Evolutionary conservation across 2,888 invertebrate species (phyloP).

Genomic region (Drosophila picticornis): DNA sequence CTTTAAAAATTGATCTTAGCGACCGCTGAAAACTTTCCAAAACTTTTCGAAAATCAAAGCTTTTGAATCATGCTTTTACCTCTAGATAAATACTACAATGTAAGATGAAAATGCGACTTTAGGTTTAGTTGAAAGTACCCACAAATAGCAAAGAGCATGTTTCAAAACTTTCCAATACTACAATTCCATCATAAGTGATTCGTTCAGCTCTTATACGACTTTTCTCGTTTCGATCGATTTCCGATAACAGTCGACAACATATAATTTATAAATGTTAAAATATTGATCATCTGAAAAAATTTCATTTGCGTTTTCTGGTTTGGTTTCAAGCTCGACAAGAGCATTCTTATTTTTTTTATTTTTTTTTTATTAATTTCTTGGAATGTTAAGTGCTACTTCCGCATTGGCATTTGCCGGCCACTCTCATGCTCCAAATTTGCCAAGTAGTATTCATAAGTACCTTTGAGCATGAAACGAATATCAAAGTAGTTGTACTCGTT

Average conservation of each 20-base stretch:
- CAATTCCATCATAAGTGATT: not conserved
- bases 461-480: not conserved
- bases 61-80: not conserved
- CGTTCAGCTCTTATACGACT: not conserved
- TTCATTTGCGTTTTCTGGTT: not conserved
- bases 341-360: not conserved
- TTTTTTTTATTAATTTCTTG: slow-evolving; percentile 24
- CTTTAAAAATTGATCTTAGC: not conserved
- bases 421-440: slow-evolving; percentile 54
- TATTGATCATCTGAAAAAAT: not conserved
- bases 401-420: slow-evolving; percentile 67
- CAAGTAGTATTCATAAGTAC: not conserved
- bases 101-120: not conserved
- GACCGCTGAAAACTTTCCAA: not conserved
- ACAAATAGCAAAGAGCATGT: not conserved
- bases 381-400: slow-evolving; percentile 64
- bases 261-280: not conserved
- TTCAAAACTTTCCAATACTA: not conserved
- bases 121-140: not conserved
- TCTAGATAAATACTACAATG: not conserved
- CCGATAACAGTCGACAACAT: not conserved
- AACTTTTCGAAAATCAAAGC: not conserved
- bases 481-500: slow-evolving; percentile 25
- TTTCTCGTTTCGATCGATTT: not conserved
- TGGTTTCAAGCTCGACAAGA: not conserved